Conservation (phyloP, 2,113 vertebrate genomes). For the Artemisiospiza belli region DNA sequence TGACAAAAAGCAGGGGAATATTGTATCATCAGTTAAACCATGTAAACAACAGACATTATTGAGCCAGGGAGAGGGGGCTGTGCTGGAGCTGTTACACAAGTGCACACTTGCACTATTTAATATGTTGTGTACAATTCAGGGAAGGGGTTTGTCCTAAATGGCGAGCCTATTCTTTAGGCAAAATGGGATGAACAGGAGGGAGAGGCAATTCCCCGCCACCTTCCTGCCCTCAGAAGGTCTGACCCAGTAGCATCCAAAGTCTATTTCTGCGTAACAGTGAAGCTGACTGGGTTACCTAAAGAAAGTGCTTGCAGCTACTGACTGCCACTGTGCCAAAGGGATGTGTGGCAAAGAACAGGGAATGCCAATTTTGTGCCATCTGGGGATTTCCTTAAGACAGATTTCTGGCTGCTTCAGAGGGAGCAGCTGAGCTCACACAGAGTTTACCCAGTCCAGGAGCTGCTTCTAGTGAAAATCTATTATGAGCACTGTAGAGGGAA, state of each 20-base stretch:
- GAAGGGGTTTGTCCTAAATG: not conserved
- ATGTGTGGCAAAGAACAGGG: not conserved
- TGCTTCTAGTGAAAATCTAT: not conserved
- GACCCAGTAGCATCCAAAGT: not conserved
- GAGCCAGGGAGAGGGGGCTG: not conserved
- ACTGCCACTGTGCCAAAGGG: not conserved
- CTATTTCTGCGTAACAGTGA: not conserved
- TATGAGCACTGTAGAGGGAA: not conserved
- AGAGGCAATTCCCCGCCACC: not conserved
- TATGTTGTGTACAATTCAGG: not conserved
- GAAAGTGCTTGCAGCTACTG: not conserved
- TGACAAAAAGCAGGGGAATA: not conserved
- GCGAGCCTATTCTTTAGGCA: not conserved
- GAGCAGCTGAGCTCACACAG: not conserved
- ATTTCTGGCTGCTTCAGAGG: slow-evolving; percentile 7
- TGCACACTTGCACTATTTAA: not conserved
- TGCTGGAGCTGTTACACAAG: not conserved
- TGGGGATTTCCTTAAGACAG: not conserved
- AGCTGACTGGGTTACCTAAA: not conserved
- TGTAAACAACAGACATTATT: not conserved
- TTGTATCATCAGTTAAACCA: not conserved
- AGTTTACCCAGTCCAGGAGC: not conserved
- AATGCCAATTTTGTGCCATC: slow-evolving; percentile 25
- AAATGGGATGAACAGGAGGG: not conserved
- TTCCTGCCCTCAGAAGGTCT: not conserved